phyloP scores from a whole-genome alignment of 2,888 invertebrate species.

The Anthrax anthrax region DNA sequence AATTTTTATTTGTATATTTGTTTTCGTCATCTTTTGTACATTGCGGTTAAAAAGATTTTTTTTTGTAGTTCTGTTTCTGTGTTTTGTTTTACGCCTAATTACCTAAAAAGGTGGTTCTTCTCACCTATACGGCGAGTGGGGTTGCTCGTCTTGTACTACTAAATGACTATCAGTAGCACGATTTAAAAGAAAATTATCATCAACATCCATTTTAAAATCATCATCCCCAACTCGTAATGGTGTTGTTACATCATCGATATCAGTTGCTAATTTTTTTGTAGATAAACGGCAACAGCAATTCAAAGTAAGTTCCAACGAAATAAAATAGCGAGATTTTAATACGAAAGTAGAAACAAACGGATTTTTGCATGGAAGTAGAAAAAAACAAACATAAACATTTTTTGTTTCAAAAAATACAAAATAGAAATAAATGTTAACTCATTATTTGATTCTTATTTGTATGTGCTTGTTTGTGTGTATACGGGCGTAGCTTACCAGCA shows the following conservation, averaged over 20 bases:
- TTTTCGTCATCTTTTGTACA: too few species aligned
- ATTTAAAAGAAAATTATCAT: slow-evolving; percentile 22
- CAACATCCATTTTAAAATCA: slow-evolving; percentile 27
- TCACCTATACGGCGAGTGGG: slow-evolving; percentile 32
- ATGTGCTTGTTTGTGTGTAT: too few species aligned
- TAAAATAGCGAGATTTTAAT: too few species aligned
- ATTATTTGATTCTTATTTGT: too few species aligned
- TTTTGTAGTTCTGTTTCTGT: slow-evolving; percentile 14
- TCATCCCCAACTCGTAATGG: slow-evolving; percentile 31
- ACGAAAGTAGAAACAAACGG: too few species aligned
- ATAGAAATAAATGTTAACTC: too few species aligned
- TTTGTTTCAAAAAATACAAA: slow-evolving; percentile 1
- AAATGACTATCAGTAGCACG: slow-evolving; percentile 26
- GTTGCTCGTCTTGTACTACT: slow-evolving; percentile 21
- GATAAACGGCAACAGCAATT: too few species aligned
- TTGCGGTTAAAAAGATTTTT: too few species aligned
- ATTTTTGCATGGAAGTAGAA: too few species aligned
- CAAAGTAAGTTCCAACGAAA: too few species aligned
- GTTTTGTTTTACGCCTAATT: slow-evolving; percentile 24
- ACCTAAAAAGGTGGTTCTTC: slow-evolving; percentile 23
- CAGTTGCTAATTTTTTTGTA: slow-evolving; percentile 19
- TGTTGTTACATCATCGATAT: slow-evolving; percentile 31
- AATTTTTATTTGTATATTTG: too few species aligned
- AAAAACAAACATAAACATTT: too few species aligned
- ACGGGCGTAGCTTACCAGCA: slow-evolving; percentile 18